Percentiles rank a stretch among this genome's conserved stretches.
phyloP scores from a whole-genome alignment of 2,888 invertebrate genomes.

The Cartodere bifasciata region DNA sequence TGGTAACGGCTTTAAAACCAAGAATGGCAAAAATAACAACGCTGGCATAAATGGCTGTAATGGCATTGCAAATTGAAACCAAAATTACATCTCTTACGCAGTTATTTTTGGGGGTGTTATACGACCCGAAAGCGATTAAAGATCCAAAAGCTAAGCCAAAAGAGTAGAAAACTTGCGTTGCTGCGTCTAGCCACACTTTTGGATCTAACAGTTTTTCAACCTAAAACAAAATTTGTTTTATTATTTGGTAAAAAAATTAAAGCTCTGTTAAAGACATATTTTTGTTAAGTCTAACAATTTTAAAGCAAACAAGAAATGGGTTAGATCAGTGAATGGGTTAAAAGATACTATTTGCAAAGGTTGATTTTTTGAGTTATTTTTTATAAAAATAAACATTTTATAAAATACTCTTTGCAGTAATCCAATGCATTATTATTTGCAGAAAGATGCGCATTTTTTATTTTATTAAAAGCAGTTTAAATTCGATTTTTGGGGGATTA shows the following conservation, averaged over 20 bases:
- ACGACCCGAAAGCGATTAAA: constrained; percentile 89
- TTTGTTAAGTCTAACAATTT: too few species aligned
- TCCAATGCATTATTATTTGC: too few species aligned
- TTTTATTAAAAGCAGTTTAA: too few species aligned
- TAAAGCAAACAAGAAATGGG: too few species aligned
- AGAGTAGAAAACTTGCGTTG: constrained; percentile 94
- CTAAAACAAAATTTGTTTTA: constrained; percentile 36
- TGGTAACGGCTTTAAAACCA: constrained; percentile 89
- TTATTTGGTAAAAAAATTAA: constrained; percentile 1
- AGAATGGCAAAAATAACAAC: constrained; percentile 91
- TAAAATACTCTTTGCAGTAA: too few species aligned
- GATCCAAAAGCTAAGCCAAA: constrained; percentile 92
- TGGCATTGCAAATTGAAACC: constrained; percentile 83
- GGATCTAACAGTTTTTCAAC: constrained; percentile 74
- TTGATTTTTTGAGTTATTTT: too few species aligned
- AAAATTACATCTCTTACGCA: constrained; percentile 84
- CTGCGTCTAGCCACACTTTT: constrained; percentile 90
- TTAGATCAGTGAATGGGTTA: too few species aligned
- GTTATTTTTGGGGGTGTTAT: constrained; percentile 90
- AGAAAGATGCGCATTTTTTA: too few species aligned
- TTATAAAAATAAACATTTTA: too few species aligned
- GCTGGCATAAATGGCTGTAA: constrained; percentile 90
- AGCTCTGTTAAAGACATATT: too few species aligned
- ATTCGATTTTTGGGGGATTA: too few species aligned
- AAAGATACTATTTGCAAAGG: too few species aligned